phyloP scores from a whole-genome alignment of 1,140 invertebrate species.

The Chrysomallon squamiferum region DNA sequence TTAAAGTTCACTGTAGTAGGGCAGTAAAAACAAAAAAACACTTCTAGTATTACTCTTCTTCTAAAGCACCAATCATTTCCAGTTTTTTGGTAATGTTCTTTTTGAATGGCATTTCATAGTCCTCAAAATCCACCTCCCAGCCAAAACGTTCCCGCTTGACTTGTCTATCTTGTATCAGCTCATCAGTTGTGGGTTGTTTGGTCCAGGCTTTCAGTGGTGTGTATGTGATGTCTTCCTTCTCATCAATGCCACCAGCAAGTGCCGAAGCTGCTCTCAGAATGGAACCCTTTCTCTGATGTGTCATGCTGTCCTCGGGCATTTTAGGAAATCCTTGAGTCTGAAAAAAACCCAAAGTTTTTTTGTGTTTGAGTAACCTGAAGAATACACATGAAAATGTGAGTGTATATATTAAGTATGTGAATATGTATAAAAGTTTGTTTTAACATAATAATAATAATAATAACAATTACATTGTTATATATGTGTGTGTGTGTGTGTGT shows the following conservation, averaged over 20 bases:
- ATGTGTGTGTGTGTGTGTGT: too few relatives aligned
- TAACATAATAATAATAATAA: too few relatives aligned
- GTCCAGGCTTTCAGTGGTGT: slow-evolving; percentile 59
- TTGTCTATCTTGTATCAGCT: slow-evolving; percentile 50
- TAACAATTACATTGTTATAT: too few relatives aligned
- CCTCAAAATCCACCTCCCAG: slow-evolving; percentile 64
- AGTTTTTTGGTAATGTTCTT: slow-evolving; percentile 53
- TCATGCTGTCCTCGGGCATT: slow-evolving; percentile 13
- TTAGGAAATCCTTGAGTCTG: too few relatives aligned
- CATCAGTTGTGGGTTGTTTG: slow-evolving; percentile 52
- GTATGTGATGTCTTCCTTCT: slow-evolving; percentile 60
- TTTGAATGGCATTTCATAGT: slow-evolving; percentile 63
- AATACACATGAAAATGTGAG: too few relatives aligned
- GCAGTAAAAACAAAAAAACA: too few relatives aligned
- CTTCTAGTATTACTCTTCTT: slow-evolving; percentile 39
- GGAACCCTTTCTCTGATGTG: slow-evolving; percentile 49
- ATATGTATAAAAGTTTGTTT: too few relatives aligned
- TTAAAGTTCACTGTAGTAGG: too few relatives aligned
- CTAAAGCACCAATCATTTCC: slow-evolving; percentile 33
- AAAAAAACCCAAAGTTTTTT: too few relatives aligned
- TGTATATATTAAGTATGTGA: too few relatives aligned
- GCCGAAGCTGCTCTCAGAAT: slow-evolving; percentile 59
- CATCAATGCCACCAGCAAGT: slow-evolving; percentile 55
- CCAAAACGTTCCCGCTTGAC: slow-evolving; percentile 50
- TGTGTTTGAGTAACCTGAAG: too few relatives aligned